These are phyloP conservation scores for Agrochola lota DNA, from an alignment of 2,888 invertebrate species.

Conservation along the genomic window DNA sequence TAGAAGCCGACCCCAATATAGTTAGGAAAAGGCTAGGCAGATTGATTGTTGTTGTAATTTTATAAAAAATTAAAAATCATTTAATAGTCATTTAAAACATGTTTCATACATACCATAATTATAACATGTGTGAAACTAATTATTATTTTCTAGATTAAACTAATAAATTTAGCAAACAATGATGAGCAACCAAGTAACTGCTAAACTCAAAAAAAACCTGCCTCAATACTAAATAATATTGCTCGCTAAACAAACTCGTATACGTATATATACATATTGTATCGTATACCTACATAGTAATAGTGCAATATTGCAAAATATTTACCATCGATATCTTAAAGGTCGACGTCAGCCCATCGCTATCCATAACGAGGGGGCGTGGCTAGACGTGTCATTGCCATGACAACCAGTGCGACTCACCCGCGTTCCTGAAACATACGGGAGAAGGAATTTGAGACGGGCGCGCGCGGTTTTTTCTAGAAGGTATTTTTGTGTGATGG, in stretches of 20 bases:
- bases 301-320: conserved; percentile 33
- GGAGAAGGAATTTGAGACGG: conserved; percentile 23
- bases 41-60: neutral
- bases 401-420: conserved; percentile 62
- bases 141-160: neutral
- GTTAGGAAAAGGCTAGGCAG: too few relatives aligned
- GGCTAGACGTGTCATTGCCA: conserved; percentile 72
- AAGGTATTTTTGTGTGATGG: conserved; percentile 19
- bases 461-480: conserved; percentile 16
- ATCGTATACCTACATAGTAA: neutral
- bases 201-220: neutral
- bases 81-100: neutral
- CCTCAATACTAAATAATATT: neutral
- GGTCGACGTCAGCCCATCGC: conserved; percentile 68
- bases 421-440: conserved; percentile 46
- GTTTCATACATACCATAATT: neutral
- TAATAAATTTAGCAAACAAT: neutral
- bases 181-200: neutral
- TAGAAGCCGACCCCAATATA: too few relatives aligned
- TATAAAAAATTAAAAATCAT: neutral
- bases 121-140: neutral
- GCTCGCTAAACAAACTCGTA: neutral
- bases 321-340: conserved; percentile 33
- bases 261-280: neutral
- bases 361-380: conserved; percentile 68